Base-by-base conservation (phyloP, 2,888 invertebrate species). In the Cremastinae sp. region DNA sequence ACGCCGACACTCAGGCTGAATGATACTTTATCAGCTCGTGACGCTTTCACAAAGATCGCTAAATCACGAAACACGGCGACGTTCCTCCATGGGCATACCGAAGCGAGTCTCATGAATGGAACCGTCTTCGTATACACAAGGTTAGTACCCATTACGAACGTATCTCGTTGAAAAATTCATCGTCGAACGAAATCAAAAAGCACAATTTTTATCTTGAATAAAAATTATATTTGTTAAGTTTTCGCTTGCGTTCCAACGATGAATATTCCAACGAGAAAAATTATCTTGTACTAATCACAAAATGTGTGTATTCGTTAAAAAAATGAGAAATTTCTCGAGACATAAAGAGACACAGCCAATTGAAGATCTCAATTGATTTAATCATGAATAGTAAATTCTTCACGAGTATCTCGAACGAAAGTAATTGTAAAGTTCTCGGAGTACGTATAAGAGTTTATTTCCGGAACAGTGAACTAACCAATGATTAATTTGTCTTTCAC, bases 81-180 rank as follows among this genome's bases (percentile, higher is more conserved):
- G 22, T 91, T 95, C 73, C 92, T 93, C 90, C 93, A 94, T 89
- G 96, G 96, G 0, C 81, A 83, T 0, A 86, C 82, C 0, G 84
- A 86, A 20, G 71, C 81, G 2, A 78, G 80, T 35, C 77, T 88
- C 49, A 55, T 89, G 3, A 92, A 92, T 72, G 89, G 90, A 66
- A 91, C 91, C 0, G 91, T 95, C 70, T 91, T 95, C 53, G 93
- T 93, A 0, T 94, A 93, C 82, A 93, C 94, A 71, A 93, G 96
- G 96, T 95, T 91, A 12, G 14, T n/a, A n/a, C n/a, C n/a, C n/a
- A n/a, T n/a, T n/a, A n/a, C n/a, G n/a, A n/a, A n/a, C n/a, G n/a
- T n/a, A n/a, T n/a, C n/a, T n/a, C n/a, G n/a, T n/a, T n/a, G n/a
- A n/a, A n/a, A n/a, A n/a, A n/a, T n/a, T n/a, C n/a, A n/a, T n/a